Percentiles rank a stretch among this genome's conserved stretches.
Evolutionary conservation across 2,797 vertebrate genomes (phyloP).

Genomic region (Sphenodon punctatus): DNA sequence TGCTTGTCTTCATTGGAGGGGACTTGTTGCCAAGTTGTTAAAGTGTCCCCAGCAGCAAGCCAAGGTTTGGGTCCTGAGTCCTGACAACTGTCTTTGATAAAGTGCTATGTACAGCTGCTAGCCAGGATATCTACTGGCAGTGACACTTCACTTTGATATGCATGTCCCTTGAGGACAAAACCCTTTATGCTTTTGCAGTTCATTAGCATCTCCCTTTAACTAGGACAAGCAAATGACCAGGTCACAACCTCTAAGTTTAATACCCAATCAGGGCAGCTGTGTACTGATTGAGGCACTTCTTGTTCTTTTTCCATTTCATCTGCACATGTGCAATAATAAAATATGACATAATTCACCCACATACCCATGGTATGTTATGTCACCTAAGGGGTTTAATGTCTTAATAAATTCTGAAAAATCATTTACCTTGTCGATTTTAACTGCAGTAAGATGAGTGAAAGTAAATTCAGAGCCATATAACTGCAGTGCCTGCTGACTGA

Average conservation of each 20-base stretch:
- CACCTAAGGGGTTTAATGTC: neutral
- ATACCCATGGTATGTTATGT: neutral
- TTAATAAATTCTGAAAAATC: slow-evolving; percentile 18
- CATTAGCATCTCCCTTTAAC: neutral
- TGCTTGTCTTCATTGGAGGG: too few species aligned
- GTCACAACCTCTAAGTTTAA: neutral
- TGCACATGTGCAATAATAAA: neutral
- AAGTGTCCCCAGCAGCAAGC: too few species aligned
- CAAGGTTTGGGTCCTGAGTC: too few species aligned
- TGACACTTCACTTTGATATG: neutral
- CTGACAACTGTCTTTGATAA: too few species aligned
- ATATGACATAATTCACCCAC: neutral
- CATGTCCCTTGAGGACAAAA: neutral
- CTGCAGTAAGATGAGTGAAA: neutral
- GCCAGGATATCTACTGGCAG: neutral
- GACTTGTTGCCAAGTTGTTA: too few species aligned
- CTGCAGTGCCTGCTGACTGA: neutral
- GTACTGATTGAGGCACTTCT: neutral
- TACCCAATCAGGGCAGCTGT: neutral
- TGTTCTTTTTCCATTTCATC: neutral
- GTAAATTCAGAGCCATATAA: neutral
- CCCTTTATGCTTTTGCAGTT: neutral
- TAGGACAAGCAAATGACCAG: neutral
- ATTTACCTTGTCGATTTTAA: neutral
- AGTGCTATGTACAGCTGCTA: neutral